A percentile compares a stretch with the other conserved stretches of the same genome.
Evolutionary conservation across 2,888 invertebrate species (phyloP).

Genomic region (Ashinkailepas kermadecensis): DNA sequence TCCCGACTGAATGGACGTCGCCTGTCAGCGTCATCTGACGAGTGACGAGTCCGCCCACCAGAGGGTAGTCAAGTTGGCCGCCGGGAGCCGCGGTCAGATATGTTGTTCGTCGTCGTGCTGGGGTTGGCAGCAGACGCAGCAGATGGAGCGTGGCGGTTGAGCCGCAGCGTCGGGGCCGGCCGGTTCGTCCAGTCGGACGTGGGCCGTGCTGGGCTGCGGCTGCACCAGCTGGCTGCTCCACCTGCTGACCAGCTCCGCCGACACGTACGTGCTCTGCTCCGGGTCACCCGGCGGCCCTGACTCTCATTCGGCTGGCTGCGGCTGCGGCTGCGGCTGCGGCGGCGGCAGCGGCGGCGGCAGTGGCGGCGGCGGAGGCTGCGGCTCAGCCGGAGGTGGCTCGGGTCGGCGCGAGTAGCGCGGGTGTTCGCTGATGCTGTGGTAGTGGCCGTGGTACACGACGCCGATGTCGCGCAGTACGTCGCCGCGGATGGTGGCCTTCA

Average conservation of each 20-base stretch:
- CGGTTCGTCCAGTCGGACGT: not conserved
- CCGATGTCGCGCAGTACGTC: conserved; percentile 84
- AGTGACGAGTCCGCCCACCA: no score
- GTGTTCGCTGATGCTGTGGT: conserved; percentile 90
- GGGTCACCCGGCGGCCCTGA: not conserved
- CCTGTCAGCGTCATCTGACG: no score
- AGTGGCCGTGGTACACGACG: conserved; percentile 90
- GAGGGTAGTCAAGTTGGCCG: not conserved
- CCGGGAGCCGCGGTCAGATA: not conserved
- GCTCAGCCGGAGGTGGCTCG: not conserved
- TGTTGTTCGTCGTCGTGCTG: not conserved
- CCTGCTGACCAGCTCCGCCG: not conserved
- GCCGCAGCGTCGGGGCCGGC: not conserved
- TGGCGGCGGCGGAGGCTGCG: not conserved
- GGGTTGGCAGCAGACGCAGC: not conserved
- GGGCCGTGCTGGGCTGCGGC: conserved; percentile 3
- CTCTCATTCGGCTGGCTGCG: not conserved
- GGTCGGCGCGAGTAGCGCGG: conserved; percentile 60
- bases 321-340: not conserved
- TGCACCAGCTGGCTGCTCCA: conserved; percentile 5
- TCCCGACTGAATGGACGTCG: no score
- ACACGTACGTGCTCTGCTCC: conserved; percentile 12
- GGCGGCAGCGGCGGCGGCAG: not conserved
- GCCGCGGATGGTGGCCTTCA: conserved; percentile 87
- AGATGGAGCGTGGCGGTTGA: not conserved